These are phyloP conservation scores for Mesorhabditis spiculigera DNA, from an alignment of 2,888 invertebrate genomes.

Conservation along the genomic window DNA sequence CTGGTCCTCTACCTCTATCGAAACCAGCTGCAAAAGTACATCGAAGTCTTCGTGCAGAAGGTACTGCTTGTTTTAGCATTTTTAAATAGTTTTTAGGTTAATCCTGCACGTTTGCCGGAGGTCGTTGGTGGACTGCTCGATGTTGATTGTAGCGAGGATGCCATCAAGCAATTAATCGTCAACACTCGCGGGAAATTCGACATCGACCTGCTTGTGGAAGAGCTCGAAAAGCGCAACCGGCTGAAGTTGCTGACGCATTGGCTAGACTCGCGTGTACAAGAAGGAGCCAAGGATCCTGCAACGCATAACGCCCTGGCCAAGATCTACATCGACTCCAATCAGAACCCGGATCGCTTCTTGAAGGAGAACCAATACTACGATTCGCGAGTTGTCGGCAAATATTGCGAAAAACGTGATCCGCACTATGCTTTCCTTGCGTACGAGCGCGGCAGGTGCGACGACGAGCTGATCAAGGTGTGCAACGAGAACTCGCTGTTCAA, in stretches of 20 bases:
- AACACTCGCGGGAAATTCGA: conserved; percentile 97
- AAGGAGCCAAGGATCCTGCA: conserved; percentile 92
- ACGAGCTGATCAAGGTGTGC: conserved; percentile 92
- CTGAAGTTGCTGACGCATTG: conserved; percentile 78
- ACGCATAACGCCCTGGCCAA: conserved; percentile 99
- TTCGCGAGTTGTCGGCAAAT: conserved; percentile 80
- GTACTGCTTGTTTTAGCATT: conserved; percentile 61
- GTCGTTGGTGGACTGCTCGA: conserved; percentile 95
- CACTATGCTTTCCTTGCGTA: conserved; percentile 98
- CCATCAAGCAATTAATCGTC: conserved; percentile 94
- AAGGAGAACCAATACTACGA: conserved; percentile 81
- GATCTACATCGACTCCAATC: conserved; percentile 99
- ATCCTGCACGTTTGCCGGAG: conserved; percentile 92
- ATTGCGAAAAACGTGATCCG: conserved; percentile 98
- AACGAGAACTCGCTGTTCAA: conserved; percentile 99
- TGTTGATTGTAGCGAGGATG: conserved; percentile 95
- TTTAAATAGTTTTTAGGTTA: conserved; percentile 69
- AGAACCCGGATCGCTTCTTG: conserved; percentile 83
- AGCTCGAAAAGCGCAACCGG: conserved; percentile 68
- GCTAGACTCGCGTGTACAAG: conserved; percentile 94
- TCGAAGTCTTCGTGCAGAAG: conserved; percentile 99
- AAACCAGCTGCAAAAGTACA: conserved; percentile 97
- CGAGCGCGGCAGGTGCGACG: conserved; percentile 94
- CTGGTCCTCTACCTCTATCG: conserved; percentile 93
- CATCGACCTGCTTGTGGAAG: conserved; percentile 95